Evolutionary conservation across 2,113 vertebrate genomes (phyloP).

Genomic region (Brachyhypopomus occidentalis): DNA sequence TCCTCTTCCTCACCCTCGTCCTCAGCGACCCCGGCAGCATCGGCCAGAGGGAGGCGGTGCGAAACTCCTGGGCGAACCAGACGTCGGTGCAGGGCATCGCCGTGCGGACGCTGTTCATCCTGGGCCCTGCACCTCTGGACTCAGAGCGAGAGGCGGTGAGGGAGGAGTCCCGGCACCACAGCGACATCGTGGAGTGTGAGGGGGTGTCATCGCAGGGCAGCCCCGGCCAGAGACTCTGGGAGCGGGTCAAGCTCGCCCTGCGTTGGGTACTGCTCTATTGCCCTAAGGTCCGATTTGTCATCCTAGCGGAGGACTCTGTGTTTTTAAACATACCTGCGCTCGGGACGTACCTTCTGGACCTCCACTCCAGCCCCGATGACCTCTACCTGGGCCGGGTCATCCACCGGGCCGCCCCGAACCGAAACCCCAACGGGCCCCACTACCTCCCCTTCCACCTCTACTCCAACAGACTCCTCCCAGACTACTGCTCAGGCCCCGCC

Average conservation of each 20-base stretch:
- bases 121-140: conserved; percentile 72
- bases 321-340: conserved; percentile 81
- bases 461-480: conserved; percentile 78
- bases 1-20: conserved; percentile 83
- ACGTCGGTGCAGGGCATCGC: conserved; percentile 67
- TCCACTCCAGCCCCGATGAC: conserved; percentile 80
- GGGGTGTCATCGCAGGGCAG: conserved; percentile 62
- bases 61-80: conserved; percentile 85
- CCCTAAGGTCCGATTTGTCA: conserved; percentile 79
- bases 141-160: conserved; percentile 68
- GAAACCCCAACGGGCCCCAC: conserved; percentile 71
- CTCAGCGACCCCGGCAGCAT: conserved; percentile 79
- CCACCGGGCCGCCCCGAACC: conserved; percentile 75
- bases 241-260: conserved; percentile 73
- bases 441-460: conserved; percentile 77
- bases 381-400: conserved; percentile 83
- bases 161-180: conserved; percentile 71
- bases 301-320: conserved; percentile 78
- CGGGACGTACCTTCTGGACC: conserved; percentile 76
- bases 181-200: conserved; percentile 81
- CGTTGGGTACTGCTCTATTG: conserved; percentile 87
- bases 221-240: conserved; percentile 65
- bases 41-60: conserved; percentile 74
- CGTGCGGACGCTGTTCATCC: conserved; percentile 77
- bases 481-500: conserved; percentile 81